Conservation (phyloP, 2,113 vertebrate genomes). For the Pelvicachromis taeniatus region DNA sequence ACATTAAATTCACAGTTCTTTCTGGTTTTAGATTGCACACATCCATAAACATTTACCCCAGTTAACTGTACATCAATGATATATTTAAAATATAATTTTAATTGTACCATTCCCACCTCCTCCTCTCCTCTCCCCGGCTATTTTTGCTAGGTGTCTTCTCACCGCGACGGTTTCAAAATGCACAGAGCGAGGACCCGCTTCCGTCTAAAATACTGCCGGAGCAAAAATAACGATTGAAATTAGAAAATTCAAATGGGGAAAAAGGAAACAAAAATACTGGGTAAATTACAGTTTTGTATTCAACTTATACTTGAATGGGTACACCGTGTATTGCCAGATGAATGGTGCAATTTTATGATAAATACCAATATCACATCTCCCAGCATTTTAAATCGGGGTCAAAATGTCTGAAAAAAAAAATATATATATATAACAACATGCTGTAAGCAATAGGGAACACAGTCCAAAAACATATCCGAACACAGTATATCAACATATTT, state of each 20-base stretch:
- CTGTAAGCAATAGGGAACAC: conserved; percentile 7
- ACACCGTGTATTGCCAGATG: neutral
- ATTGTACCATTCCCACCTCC: conserved; percentile 28
- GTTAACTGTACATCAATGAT: neutral
- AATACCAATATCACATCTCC: conserved; percentile 57
- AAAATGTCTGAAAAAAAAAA: neutral
- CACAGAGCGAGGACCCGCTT: conserved; percentile 46
- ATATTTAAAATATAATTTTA: neutral
- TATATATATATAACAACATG: neutral
- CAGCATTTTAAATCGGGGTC: conserved; percentile 48
- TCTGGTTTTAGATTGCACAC: neutral
- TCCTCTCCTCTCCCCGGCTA: conserved; percentile 30
- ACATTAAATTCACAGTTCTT: neutral
- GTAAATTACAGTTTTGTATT: neutral
- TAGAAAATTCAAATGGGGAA: neutral
- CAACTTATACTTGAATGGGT: neutral
- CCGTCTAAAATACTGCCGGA: conserved; percentile 37
- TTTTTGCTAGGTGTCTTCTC: conserved; percentile 46
- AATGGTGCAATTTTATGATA: conserved; percentile 70
- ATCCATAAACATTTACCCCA: neutral
- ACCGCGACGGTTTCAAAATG: conserved; percentile 72
- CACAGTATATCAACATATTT: conserved; percentile 24
- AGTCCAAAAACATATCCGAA: neutral
- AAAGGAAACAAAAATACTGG: neutral
- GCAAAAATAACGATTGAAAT: neutral